Conservation (phyloP, 2,888 invertebrate genomes). For the Lasioglossum morio region DNA sequence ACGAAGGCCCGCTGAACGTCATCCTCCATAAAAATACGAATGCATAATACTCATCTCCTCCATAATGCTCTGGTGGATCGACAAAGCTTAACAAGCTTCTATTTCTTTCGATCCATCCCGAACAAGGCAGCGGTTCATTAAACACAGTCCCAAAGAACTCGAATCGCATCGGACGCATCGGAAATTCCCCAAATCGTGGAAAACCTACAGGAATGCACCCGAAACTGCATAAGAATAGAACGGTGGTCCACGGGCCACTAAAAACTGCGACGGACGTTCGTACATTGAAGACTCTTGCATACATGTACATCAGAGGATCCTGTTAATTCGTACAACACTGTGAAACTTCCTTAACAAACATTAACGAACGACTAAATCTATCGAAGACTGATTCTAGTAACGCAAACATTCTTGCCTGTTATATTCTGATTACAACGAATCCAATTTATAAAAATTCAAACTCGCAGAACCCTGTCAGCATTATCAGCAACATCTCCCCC, state of each 20-base stretch:
- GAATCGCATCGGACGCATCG: background rate
- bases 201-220: background rate
- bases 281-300: background rate
- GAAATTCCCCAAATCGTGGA: background rate
- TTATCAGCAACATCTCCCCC: background rate
- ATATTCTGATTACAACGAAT: background rate
- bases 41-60: too few relatives aligned
- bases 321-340: background rate
- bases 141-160: background rate
- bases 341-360: background rate
- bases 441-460: background rate
- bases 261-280: background rate
- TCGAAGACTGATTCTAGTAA: background rate
- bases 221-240: background rate
- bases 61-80: too few relatives aligned
- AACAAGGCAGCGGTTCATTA: slow-evolving; percentile 44
- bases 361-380: background rate
- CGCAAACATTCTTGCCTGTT: background rate
- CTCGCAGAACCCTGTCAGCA: too few relatives aligned
- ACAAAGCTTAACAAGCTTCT: background rate
- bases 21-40: too few relatives aligned
- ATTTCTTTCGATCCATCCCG: slow-evolving; percentile 32
- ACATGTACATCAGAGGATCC: background rate
- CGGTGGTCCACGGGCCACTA: background rate
- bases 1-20: too few relatives aligned